A percentile compares a stretch with the other conserved stretches of the same genome.
These are phyloP conservation scores for Brachynemurus nebulosus DNA, from an alignment of 2,888 invertebrate genomes.

Conservation along the genomic window DNA sequence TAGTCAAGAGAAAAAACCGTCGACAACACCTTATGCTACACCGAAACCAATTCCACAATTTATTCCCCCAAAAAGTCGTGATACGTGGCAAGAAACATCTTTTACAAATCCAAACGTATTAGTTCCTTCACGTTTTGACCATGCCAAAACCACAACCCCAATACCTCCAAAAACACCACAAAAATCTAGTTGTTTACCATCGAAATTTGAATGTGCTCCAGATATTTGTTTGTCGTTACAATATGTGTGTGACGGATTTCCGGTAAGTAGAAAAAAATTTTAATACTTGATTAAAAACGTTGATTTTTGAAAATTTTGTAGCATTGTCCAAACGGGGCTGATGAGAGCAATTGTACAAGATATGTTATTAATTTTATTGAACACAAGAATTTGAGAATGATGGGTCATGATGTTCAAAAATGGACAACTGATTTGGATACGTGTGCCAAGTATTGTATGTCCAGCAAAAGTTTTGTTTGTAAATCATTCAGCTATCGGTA, in stretches of 20 bases:
- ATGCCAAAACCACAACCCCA: not conserved
- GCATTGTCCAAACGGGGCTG: conserved; percentile 43
- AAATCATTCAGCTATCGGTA: conserved; percentile 45
- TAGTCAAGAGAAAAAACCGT: no score
- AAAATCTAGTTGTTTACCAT: conserved; percentile 23
- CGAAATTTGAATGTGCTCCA: conserved; percentile 34
- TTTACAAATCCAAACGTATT: no score
- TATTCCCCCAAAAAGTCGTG: no score
- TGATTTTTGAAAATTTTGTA: conserved; percentile 19
- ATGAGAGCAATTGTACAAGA: conserved; percentile 37
- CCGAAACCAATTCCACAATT: no score
- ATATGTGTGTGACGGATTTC: conserved; percentile 41
- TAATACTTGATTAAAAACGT: conserved; percentile 16
- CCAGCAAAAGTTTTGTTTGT: conserved; percentile 40
- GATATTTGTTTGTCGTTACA: conserved; percentile 38
- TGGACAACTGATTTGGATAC: conserved; percentile 39
- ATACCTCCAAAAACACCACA: not conserved
- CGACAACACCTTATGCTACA: no score
- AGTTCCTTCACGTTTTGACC: not conserved
- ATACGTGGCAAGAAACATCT: no score
- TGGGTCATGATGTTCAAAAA: conserved; percentile 37
- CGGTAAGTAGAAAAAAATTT: conserved; percentile 25
- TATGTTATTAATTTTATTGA: conserved; percentile 33
- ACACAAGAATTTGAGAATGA: conserved; percentile 30
- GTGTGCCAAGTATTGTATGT: conserved; percentile 41